Percentiles rank a stretch among this genome's conserved stretches.
Conservation (phyloP, 2,888 invertebrate genomes). For the Sylvicola cinctus region DNA sequence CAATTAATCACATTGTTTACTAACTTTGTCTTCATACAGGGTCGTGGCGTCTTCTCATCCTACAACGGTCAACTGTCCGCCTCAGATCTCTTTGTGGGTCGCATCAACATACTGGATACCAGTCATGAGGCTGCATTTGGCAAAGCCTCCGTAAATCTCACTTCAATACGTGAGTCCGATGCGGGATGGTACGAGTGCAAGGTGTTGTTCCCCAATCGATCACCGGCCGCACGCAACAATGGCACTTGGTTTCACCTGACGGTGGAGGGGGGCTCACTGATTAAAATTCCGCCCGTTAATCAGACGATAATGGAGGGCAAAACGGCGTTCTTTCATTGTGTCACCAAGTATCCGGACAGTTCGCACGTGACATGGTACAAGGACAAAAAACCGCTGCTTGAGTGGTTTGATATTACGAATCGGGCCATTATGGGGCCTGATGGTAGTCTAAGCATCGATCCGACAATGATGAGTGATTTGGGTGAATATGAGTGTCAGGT, state of each 20-base stretch:
- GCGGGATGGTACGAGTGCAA: constrained; percentile 84
- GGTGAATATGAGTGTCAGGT: constrained; percentile 80
- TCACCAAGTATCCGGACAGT: constrained; percentile 48
- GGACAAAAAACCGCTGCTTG: constrained; percentile 37
- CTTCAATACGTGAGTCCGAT: constrained; percentile 70
- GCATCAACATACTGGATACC: constrained; percentile 41
- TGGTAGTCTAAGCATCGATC: constrained; percentile 60
- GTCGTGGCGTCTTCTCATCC: constrained; percentile 62
- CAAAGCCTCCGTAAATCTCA: constrained; percentile 55
- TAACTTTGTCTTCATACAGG: too few relatives aligned
- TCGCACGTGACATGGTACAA: constrained; percentile 40
- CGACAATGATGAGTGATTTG: constrained; percentile 60
- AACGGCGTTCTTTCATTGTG: constrained; percentile 61
- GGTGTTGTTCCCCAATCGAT: constrained; percentile 69
- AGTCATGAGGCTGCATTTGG: constrained; percentile 26
- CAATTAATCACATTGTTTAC: too few relatives aligned
- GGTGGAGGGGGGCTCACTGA: constrained; percentile 74
- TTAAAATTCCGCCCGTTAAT: constrained; percentile 74
- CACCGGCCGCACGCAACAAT: constrained; percentile 66
- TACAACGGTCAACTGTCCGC: constrained; percentile 49
- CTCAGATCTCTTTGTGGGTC: constrained; percentile 47
- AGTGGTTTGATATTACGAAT: constrained; percentile 37
- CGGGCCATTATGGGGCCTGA: constrained; percentile 44
- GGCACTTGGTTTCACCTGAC: constrained; percentile 78
- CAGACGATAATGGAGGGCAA: constrained; percentile 71